These are phyloP conservation scores for Psettodes erumei DNA, from an alignment of 2,113 vertebrate species.

Conservation along the genomic window DNA sequence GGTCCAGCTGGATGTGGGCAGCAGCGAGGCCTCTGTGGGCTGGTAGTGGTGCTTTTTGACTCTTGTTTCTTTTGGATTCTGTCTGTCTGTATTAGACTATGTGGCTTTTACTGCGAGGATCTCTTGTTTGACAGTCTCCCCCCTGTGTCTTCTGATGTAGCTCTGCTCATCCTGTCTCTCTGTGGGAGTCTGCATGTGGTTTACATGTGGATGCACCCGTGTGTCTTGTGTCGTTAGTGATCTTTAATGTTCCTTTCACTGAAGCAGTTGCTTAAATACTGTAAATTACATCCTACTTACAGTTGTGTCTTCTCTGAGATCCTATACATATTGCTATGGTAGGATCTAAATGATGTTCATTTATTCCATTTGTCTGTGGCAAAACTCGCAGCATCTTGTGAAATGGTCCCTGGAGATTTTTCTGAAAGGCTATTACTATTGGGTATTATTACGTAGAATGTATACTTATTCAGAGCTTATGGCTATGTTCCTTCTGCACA, in stretches of 20 bases:
- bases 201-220: conserved; percentile 48
- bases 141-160: conserved; percentile 45
- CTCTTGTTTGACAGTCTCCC: conserved; percentile 49
- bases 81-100: conserved; percentile 51
- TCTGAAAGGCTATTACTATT: neutral
- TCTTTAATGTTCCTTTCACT: neutral
- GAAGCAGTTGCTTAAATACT: neutral
- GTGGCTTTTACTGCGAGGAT: conserved; percentile 39
- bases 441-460: neutral
- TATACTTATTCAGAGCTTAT: neutral
- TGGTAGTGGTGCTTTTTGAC: conserved; percentile 42
- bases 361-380: neutral
- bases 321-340: neutral
- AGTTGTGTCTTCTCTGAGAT: neutral
- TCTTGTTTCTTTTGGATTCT: conserved; percentile 48
- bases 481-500: neutral
- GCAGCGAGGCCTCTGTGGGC: conserved; percentile 38
- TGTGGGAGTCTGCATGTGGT: conserved; percentile 46
- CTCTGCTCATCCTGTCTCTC: conserved; percentile 25
- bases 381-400: neutral
- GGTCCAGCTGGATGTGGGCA: conserved; percentile 43
- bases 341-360: neutral
- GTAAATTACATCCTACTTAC: neutral
- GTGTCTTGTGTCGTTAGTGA: neutral
- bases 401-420: neutral